Evolutionary conservation across 2,888 invertebrate species (phyloP), one percentile per base, ranked within the genome.

Genomic region (Sthenelais limicola): DNA sequence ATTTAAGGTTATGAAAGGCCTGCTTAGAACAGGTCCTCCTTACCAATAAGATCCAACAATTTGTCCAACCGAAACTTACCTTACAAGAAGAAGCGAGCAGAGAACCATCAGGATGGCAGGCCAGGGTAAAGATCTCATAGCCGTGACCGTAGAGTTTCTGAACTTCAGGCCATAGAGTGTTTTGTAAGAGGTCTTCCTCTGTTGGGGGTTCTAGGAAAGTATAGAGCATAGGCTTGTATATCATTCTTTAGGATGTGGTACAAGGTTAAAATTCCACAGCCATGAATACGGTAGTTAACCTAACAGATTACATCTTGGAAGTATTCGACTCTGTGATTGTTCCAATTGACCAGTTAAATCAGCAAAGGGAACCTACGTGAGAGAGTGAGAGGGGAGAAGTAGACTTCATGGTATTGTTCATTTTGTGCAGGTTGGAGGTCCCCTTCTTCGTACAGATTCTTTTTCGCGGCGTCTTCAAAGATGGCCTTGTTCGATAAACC

Each of bases 71-170:
- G n/a, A n/a, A n/a, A n/a, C 73, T 52, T 68, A 87, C 87, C 86
- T 93, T 94, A 84, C 95, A 95, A 7, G 95, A 92, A 48, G 97
- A 95, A 1, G 97, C 98, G 58, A 98, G 86, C 5, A 94, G 84
- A 71, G 89, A 87, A 26, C 93, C 93, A n/a, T 76, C 73, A 86
- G 94, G 87, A 71, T 93, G 92, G 26, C 93, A 91, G 33, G 94
- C 93, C 77, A 97, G 72, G 4, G 86, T 90, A 88, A 91, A 95
- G 78, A 99, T 91, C 88, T 99, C 98, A 89, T 95, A 96, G 1
- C 97, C 98, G 89, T 99, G 98, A 0, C 97, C 98, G 88, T 98
- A 98, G 32, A 98, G 90, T 88, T 99, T 99, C 84, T 95, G 94
- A 26, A 92, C 89, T 89, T 99, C 99, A 0, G 98, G 97, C 98